Conservation (phyloP, 1,140 invertebrate genomes). For the Cotesia glomerata region DNA sequence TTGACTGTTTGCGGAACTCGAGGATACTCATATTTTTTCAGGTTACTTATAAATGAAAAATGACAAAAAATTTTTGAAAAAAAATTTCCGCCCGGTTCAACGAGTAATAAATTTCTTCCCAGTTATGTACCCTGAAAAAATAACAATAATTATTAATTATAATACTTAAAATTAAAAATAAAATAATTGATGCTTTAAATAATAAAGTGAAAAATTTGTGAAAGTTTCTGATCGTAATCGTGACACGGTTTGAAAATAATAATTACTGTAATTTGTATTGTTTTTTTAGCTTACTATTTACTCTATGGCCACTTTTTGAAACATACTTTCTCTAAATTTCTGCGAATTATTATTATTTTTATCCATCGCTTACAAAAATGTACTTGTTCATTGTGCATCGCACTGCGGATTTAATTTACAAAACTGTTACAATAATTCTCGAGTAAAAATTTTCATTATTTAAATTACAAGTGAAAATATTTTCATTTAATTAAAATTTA, state of each 20-base stretch:
- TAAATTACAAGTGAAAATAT: background rate
- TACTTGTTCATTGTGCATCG: slow-evolving; percentile 47
- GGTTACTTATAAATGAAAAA: slow-evolving; percentile 66
- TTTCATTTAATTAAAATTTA: background rate
- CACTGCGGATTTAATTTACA: slow-evolving; percentile 17
- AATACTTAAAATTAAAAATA: no score
- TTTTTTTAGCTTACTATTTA: background rate
- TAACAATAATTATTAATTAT: background rate
- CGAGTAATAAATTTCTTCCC: slow-evolving; percentile 71
- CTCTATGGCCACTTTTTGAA: no score
- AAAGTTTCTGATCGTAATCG: slow-evolving; percentile 1
- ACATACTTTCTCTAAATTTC: slow-evolving; percentile 50
- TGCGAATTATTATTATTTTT: slow-evolving; percentile 48
- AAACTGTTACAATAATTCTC: no score
- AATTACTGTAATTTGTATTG: background rate
- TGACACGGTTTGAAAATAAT: background rate
- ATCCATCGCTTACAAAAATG: slow-evolving; percentile 50
- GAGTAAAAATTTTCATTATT: background rate
- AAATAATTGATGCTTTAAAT: background rate
- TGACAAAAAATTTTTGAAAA: slow-evolving; percentile 69
- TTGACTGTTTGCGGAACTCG: slow-evolving; percentile 69
- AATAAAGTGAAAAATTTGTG: background rate
- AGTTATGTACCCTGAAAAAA: slow-evolving; percentile 66
- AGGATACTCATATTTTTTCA: slow-evolving; percentile 70
- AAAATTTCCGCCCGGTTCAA: slow-evolving; percentile 65